Conservation (phyloP, 2,888 invertebrate genomes). For the Synergus gifuensis region DNA sequence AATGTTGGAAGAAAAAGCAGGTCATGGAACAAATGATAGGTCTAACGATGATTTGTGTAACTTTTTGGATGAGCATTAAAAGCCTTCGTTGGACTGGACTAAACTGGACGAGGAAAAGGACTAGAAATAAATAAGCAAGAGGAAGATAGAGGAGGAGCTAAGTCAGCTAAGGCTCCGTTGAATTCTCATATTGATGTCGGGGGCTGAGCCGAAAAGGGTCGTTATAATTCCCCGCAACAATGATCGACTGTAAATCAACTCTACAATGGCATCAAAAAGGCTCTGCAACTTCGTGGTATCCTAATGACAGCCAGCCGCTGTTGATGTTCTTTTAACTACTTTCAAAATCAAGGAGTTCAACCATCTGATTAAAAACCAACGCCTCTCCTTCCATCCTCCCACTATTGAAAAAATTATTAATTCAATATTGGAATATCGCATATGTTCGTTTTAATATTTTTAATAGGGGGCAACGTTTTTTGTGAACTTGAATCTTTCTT, state of each 20-base stretch:
- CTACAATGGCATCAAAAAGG: conserved; percentile 30
- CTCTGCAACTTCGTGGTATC: conserved; percentile 30
- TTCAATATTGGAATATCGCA: not conserved
- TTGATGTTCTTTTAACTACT: conserved; percentile 36
- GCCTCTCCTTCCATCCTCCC: not conserved
- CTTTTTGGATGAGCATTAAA: conserved; percentile 7
- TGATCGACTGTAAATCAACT: conserved; percentile 38
- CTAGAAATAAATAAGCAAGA: conserved; percentile 6
- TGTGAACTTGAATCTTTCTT: not conserved
- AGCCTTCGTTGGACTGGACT: not conserved
- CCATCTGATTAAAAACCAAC: conserved; percentile 21
- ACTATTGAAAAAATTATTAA: not conserved
- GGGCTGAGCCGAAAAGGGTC: conserved; percentile 31
- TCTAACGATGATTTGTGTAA: conserved; percentile 29
- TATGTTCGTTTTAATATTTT: not conserved
- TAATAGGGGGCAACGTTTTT: not conserved
- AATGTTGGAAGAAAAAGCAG: conserved; percentile 6
- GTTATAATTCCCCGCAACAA: conserved; percentile 34
- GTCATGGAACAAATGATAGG: conserved; percentile 12
- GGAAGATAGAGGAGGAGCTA: conserved; percentile 15
- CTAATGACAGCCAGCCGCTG: conserved; percentile 26
- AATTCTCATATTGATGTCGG: conserved; percentile 30
- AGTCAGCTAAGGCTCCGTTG: conserved; percentile 22
- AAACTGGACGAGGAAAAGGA: conserved; percentile 1
- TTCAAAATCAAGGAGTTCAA: conserved; percentile 6